Conservation (phyloP, 2,113 vertebrate genomes). For the Mormyrus lacerda region DNA sequence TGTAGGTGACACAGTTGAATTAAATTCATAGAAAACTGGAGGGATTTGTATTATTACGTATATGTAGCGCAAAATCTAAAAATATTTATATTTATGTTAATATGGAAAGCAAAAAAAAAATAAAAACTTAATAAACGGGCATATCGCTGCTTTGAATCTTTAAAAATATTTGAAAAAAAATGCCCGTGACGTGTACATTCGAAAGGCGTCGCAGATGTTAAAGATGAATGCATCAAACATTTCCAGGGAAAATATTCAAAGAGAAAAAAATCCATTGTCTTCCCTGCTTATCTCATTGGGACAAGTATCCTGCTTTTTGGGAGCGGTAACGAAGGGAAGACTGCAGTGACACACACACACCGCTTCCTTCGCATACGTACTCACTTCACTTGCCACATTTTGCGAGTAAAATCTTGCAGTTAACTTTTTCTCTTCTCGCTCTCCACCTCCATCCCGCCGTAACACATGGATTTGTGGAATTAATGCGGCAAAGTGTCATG, state of each 20-base stretch:
- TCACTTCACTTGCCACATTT: conserved; percentile 99
- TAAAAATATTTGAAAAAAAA: not conserved
- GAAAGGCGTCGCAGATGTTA: conserved; percentile 33
- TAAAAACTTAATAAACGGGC: not conserved
- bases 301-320: conserved; percentile 87
- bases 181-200: not conserved
- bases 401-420: conserved; percentile 92
- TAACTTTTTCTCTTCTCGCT: conserved; percentile 79
- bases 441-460: conserved; percentile 52
- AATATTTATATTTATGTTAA: not conserved
- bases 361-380: conserved; percentile 81
- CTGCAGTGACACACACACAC: conserved; percentile 57
- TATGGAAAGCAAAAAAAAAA: not conserved
- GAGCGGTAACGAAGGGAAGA: conserved; percentile 77
- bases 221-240: conserved; percentile 63
- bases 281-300: conserved; percentile 81
- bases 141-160: not conserved
- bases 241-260: conserved; percentile 63
- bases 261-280: conserved; percentile 75
- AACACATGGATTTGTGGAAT: conserved; percentile 55
- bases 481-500: conserved; percentile 88
- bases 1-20: not conserved
- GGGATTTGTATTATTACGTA: not conserved
- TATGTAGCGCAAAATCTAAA: not conserved
- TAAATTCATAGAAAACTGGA: not conserved